phyloP scores from a whole-genome alignment of 2,113 vertebrate genomes.

The Lutjanus erythropterus region DNA sequence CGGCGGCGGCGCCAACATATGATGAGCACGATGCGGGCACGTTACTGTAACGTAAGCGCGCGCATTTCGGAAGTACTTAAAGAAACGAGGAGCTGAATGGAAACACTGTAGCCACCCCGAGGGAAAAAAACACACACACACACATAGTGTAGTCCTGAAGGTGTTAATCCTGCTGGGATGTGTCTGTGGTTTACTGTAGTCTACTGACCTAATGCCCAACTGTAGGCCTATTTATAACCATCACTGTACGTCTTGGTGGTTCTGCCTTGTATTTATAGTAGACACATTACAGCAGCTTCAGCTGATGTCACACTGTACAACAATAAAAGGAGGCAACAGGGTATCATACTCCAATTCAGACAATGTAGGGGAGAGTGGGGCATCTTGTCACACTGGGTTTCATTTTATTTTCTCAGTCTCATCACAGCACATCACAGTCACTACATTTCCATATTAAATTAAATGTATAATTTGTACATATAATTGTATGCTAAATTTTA shows the following conservation, averaged over 20 bases:
- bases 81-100: conserved; percentile 14
- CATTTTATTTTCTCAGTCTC: too few relatives aligned
- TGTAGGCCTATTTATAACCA: background rate
- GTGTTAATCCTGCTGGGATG: background rate
- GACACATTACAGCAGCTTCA: too few relatives aligned
- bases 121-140: background rate
- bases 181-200: background rate
- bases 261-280: background rate
- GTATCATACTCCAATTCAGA: too few relatives aligned
- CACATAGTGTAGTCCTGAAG: background rate
- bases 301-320: background rate
- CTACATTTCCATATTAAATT: too few relatives aligned
- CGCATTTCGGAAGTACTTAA: conserved; percentile 13
- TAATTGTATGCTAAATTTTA: too few relatives aligned
- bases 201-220: background rate
- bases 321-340: too few relatives aligned
- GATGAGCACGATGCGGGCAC: conserved; percentile 44
- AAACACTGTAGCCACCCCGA: background rate
- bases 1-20: background rate
- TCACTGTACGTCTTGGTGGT: background rate
- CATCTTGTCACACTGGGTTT: too few relatives aligned
- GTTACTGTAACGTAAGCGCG: conserved; percentile 51
- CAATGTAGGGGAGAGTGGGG: too few relatives aligned
- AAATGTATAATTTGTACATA: too few relatives aligned
- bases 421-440: too few relatives aligned